phyloP scores from a whole-genome alignment of 2,888 invertebrate genomes.

The Drosophila prolongata region DNA sequence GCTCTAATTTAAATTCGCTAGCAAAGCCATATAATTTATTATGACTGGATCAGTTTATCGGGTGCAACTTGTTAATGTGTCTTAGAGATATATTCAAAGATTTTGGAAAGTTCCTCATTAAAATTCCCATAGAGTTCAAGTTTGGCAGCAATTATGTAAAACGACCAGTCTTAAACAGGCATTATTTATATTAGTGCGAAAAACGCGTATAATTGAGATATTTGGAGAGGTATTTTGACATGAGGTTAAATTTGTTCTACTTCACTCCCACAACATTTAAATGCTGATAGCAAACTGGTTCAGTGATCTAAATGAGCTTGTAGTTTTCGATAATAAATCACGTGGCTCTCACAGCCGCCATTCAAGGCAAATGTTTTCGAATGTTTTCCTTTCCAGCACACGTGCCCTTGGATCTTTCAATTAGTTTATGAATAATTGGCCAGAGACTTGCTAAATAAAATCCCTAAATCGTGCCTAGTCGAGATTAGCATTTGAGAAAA shows the following conservation, averaged over 20 bases:
- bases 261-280: constrained; percentile 37
- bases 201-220: constrained; percentile 13
- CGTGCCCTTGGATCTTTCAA: constrained; percentile 58
- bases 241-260: constrained; percentile 13
- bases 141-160: constrained; percentile 5
- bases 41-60: constrained; percentile 26
- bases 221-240: constrained; percentile 3
- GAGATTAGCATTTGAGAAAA: constrained; percentile 46
- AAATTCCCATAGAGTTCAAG: constrained; percentile 13
- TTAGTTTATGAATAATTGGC: constrained; percentile 46
- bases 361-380: constrained; percentile 55
- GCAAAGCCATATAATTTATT: constrained; percentile 23
- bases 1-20: constrained; percentile 25
- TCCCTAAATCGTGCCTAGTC: constrained; percentile 25
- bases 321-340: constrained; percentile 55
- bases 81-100: constrained; percentile 11
- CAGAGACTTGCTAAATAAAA: constrained; percentile 22
- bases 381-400: constrained; percentile 51
- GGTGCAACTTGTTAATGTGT: constrained; percentile 37
- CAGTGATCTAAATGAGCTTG: constrained; percentile 44
- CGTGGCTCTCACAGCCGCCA: constrained; percentile 47
- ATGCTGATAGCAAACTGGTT: constrained; percentile 54
- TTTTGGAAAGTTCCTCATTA: constrained; percentile 29
- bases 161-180: neutral
- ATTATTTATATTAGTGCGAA: constrained; percentile 1